These are phyloP conservation scores for Sphaerodactylus townsendi DNA, from an alignment of 2,113 vertebrate genomes.

Conservation along the genomic window DNA sequence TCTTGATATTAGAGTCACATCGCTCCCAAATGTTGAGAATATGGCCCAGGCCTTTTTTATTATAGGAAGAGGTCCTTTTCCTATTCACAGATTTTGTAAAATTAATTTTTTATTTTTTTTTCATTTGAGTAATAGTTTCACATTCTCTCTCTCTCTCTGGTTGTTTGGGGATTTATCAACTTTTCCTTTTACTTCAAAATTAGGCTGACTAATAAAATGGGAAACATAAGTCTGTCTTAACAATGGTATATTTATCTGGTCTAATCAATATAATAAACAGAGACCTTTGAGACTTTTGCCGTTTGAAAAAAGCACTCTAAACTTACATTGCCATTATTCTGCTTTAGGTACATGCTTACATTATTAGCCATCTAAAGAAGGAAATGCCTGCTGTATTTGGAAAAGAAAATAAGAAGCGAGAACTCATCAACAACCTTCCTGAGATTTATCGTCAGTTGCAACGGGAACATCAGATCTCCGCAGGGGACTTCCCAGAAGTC, in stretches of 20 bases:
- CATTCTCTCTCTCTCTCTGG: too few species aligned
- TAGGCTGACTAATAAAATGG: background rate
- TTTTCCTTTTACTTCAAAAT: background rate
- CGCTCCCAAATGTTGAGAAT: too few species aligned
- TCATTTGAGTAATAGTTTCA: background rate
- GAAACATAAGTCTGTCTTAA: background rate
- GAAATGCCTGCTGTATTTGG: slow-evolving; percentile 97
- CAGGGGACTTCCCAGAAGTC: slow-evolving; percentile 94
- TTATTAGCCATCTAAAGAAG: slow-evolving; percentile 95
- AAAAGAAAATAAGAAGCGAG: slow-evolving; percentile 94
- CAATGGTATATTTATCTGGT: background rate
- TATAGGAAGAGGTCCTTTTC: background rate
- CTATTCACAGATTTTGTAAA: background rate
- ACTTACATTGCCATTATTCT: slow-evolving; percentile 24
- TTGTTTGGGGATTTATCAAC: too few species aligned
- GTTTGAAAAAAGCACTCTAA: background rate
- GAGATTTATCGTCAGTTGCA: slow-evolving; percentile 92
- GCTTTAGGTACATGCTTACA: slow-evolving; percentile 94
- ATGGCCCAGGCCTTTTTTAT: too few species aligned
- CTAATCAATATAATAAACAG: background rate
- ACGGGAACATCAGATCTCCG: slow-evolving; percentile 92
- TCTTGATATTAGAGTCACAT: too few species aligned
- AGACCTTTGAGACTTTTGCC: background rate
- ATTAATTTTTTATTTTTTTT: background rate
- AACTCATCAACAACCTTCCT: slow-evolving; percentile 87